These are phyloP conservation scores for Cryptomyrus ogoouensis DNA, from an alignment of 2,113 vertebrate species.

Conservation along the genomic window DNA sequence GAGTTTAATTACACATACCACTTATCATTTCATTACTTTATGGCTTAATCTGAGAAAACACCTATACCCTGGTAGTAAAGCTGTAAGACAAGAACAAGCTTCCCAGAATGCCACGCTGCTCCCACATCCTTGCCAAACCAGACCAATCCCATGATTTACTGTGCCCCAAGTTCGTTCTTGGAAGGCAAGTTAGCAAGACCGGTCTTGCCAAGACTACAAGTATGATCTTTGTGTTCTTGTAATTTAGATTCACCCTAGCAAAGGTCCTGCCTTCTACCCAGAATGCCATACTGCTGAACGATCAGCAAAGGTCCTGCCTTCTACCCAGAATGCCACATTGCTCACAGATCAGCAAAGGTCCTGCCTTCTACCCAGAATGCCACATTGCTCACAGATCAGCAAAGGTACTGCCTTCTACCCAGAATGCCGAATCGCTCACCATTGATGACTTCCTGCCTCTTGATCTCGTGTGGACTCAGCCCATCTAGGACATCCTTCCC, in stretches of 20 bases:
- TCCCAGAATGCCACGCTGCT: neutral
- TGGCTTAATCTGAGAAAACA: neutral
- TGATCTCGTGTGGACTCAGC: slow-evolving; percentile 81
- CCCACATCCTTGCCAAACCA: neutral
- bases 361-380: neutral
- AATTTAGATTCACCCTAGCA: no score
- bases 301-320: neutral
- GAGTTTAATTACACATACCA: neutral
- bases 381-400: slow-evolving; percentile 47
- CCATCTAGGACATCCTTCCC: slow-evolving; percentile 73
- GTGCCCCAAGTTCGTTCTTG: no score
- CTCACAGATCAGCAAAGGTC: neutral
- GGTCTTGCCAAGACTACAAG: no score
- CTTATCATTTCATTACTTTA: neutral
- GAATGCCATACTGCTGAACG: no score
- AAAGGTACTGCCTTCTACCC: neutral
- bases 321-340: neutral
- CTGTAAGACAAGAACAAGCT: neutral
- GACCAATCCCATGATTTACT: no score
- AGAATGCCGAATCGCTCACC: slow-evolving; percentile 57
- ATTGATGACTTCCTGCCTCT: slow-evolving; percentile 94
- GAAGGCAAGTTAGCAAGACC: no score
- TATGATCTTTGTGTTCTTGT: no score
- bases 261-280: neutral
- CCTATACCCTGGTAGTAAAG: neutral